phyloP scores from a whole-genome alignment of 2,113 vertebrate genomes.

The Lucifuga dentata region DNA sequence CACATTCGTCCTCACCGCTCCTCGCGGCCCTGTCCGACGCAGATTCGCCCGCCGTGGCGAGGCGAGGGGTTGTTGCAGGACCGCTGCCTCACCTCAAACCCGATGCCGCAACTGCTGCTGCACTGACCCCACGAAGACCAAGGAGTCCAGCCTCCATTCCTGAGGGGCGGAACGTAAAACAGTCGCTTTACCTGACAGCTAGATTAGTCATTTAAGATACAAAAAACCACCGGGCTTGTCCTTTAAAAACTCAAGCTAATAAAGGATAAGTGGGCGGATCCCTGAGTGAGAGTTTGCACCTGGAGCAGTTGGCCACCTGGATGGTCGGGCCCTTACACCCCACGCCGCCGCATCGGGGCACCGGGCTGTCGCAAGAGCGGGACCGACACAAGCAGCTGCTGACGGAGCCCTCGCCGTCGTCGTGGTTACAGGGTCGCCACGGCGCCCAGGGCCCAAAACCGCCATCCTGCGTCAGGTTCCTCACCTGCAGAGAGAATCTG shows the following conservation, averaged over 20 bases:
- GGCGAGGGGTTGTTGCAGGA: slow-evolving; percentile 96
- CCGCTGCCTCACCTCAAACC: slow-evolving; percentile 95
- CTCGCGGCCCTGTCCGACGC: slow-evolving; percentile 94
- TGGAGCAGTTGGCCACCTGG: slow-evolving; percentile 96
- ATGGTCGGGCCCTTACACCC: slow-evolving; percentile 88
- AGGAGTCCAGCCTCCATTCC: slow-evolving; percentile 96
- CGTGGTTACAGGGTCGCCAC: slow-evolving; percentile 90
- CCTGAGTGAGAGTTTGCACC: slow-evolving; percentile 75
- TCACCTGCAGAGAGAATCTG: slow-evolving; percentile 76
- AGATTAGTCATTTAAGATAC: no score
- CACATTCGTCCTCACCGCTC: slow-evolving; percentile 86
- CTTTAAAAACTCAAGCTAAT: no score
- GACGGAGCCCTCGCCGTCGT: slow-evolving; percentile 83
- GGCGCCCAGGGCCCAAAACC: slow-evolving; percentile 87
- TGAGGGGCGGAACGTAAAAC: slow-evolving; percentile 41
- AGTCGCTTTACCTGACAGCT: no score
- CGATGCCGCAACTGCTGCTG: slow-evolving; percentile 95
- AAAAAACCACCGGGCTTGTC: no score
- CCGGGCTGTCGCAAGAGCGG: slow-evolving; percentile 88
- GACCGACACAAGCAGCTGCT: slow-evolving; percentile 90
- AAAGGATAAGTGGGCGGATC: no score
- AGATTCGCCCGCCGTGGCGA: slow-evolving; percentile 92
- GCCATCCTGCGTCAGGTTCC: slow-evolving; percentile 93
- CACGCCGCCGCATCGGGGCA: slow-evolving; percentile 89
- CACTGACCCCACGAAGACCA: slow-evolving; percentile 96